Base-by-base conservation (phyloP, 2,113 vertebrate genomes). In the Thunnus maccoyii region DNA sequence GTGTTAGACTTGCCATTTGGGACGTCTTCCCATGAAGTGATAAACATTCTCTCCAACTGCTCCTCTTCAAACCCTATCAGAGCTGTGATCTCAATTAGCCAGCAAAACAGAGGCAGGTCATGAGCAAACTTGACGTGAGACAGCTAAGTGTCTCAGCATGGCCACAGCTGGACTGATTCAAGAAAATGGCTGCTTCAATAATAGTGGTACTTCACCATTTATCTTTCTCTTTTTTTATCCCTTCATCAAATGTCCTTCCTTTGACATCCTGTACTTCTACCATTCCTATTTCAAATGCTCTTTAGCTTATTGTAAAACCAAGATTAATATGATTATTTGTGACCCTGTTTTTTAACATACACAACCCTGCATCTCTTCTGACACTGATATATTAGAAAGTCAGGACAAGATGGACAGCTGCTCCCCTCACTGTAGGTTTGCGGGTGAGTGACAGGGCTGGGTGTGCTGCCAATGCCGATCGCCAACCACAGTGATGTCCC, bases 41-140 rank as follows among this genome's bases (percentile, higher is more conserved):
- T 90, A 89, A 88, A 86, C 90, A 92, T 80, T 88, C 83, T 60
- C 60, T 36, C 66, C 69, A 54, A 85, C 79, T 73, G 32, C 75
- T 73, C 25, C 36, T 75, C 78, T 60, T 84, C 85, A 85, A 78
- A 85, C 83, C 63, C 75, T 15, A 92, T 90, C 88, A 85, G 84
- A 91, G 82, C 84, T 80, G 84, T 71, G 82, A 90, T 92, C 80
- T 91, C 81, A 90, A 92, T 94, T 92, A 91, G 75, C 80, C 22
- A 36, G 51, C 54, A 46, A 55, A 41, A 1, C 72, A 61, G 44
- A 80, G 70, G 85, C 30, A 3, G 25, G 50, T 76, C 74, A 22
- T 17, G 51, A 52, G 20, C 30, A 6, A 15, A 51, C 56, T 51
- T 65, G 62, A 86, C 61, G 13, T 2, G 47, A 55, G 72, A 63